Conservation (phyloP, 2,888 invertebrate species). For the Lepidocyrtinus sp. region DNA sequence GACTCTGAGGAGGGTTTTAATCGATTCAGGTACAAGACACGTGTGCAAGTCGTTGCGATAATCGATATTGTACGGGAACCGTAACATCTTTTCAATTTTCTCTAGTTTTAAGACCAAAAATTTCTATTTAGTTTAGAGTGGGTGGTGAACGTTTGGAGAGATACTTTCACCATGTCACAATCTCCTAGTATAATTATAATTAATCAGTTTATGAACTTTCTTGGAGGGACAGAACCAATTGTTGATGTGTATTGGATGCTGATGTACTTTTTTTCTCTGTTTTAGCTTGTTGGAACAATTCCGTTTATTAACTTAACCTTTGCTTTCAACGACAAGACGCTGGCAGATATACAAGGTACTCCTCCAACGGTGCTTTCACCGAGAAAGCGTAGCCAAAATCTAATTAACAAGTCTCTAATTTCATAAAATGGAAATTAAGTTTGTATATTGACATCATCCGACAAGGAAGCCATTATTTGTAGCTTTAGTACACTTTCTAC, state of each 20-base stretch:
- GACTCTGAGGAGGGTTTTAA: constrained; percentile 65
- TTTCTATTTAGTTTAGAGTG: neutral
- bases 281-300: constrained; percentile 66
- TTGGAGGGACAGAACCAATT: no score
- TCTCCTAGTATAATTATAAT: constrained; percentile 7
- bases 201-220: no score
- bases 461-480: no score
- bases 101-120: neutral
- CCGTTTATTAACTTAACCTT: constrained; percentile 65
- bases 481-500: no score
- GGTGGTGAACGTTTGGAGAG: neutral
- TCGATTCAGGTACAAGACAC: constrained; percentile 68
- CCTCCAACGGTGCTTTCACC: neutral
- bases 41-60: constrained; percentile 67
- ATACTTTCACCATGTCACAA: no score
- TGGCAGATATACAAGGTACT: constrained; percentile 62
- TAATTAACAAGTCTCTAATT: no score
- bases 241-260: neutral
- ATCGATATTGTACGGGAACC: constrained; percentile 66
- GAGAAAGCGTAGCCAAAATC: neutral
- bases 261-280: constrained; percentile 25
- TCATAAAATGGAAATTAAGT: no score
- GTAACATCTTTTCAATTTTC: constrained; percentile 36
- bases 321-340: constrained; percentile 63
- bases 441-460: no score